A percentile compares a stretch with the other conserved stretches of the same genome.
phyloP scores from a whole-genome alignment of 2,888 invertebrate species.

The Pyrocoelia pectoralis region DNA sequence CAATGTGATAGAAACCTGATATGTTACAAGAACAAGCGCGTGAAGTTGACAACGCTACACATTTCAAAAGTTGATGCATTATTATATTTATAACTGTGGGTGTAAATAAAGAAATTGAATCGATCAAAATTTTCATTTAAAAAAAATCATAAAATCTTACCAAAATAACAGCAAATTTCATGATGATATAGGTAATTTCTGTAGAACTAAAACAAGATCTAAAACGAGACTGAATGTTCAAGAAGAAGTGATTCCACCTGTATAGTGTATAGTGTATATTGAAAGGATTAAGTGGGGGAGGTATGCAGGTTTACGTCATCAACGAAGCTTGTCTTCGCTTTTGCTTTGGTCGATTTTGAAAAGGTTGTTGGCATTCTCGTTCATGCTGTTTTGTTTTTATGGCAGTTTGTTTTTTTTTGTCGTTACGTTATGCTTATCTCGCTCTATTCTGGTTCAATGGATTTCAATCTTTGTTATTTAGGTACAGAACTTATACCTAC shows the following conservation, averaged over 20 bases:
- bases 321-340: constrained; percentile 31
- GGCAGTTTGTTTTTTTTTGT: not conserved
- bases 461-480: not conserved
- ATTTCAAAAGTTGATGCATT: too few relatives aligned
- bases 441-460: not conserved
- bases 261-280: not conserved
- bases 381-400: constrained; percentile 12
- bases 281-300: constrained; percentile 37
- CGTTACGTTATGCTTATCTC: not conserved
- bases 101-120: too few relatives aligned
- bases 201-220: not conserved
- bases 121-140: too few relatives aligned
- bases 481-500: too few relatives aligned
- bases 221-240: constrained; percentile 1
- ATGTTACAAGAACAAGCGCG: too few relatives aligned
- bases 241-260: constrained; percentile 37
- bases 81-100: too few relatives aligned
- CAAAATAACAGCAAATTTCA: constrained; percentile 39
- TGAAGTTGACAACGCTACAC: too few relatives aligned
- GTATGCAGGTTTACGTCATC: constrained; percentile 41
- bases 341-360: constrained; percentile 18
- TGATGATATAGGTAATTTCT: not conserved
- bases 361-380: constrained; percentile 30
- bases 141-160: constrained; percentile 39
- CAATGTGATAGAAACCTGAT: too few relatives aligned